Percentiles rank a stretch among this genome's conserved stretches.
phyloP scores from a whole-genome alignment of 2,113 vertebrate species.

The Cygnus buccinator region DNA sequence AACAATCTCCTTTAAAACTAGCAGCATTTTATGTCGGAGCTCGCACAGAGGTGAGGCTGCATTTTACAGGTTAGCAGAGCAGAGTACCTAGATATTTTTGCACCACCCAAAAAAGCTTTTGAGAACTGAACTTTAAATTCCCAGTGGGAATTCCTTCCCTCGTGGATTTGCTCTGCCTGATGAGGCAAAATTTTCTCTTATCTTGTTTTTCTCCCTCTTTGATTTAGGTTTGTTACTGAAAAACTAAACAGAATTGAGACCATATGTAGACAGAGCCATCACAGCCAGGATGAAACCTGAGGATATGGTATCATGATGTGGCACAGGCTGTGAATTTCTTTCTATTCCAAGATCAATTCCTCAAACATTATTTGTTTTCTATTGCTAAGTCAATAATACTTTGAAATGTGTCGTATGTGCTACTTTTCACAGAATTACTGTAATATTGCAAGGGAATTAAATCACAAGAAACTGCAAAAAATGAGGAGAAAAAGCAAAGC shows the following conservation, averaged over 20 bases:
- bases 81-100: neutral
- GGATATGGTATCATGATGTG: fast-evolving
- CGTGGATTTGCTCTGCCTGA: neutral
- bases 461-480: neutral
- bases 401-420: neutral
- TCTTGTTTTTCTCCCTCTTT: neutral
- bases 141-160: neutral
- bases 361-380: neutral
- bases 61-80: neutral
- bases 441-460: neutral
- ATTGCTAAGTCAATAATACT: neutral
- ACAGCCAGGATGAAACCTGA: neutral
- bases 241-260: neutral
- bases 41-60: neutral
- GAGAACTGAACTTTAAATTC: neutral
- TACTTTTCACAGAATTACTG: neutral
- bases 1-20: neutral
- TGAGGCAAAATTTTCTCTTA: neutral
- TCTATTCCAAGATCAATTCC: neutral
- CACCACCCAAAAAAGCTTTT: neutral
- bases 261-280: fast-evolving
- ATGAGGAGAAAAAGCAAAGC: neutral
- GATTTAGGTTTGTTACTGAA: neutral
- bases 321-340: neutral
- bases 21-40: neutral